Percentiles rank a stretch among this genome's conserved stretches.
These are phyloP conservation scores for Cyphomyrus discorhynchus DNA, from an alignment of 2,113 vertebrate species.

Conservation along the genomic window DNA sequence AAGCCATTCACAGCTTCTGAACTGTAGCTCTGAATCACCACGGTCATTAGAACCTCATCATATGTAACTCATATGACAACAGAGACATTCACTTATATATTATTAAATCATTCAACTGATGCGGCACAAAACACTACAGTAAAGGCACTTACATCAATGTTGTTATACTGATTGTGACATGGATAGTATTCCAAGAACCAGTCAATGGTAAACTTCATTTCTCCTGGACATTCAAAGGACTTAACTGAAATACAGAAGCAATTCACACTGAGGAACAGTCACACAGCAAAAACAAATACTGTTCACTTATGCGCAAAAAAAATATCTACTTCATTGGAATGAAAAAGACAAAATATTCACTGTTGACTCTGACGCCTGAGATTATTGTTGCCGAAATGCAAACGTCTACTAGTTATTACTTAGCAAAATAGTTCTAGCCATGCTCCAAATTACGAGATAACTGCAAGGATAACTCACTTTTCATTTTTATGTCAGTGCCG, in stretches of 20 bases:
- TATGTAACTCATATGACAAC: background rate
- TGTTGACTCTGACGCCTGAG: background rate
- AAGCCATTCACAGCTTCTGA: background rate
- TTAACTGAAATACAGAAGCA: slow-evolving; percentile 53
- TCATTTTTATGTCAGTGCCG: slow-evolving; percentile 68
- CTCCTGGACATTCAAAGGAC: slow-evolving; percentile 57
- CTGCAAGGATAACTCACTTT: slow-evolving; percentile 56
- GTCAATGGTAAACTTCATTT: slow-evolving; percentile 58
- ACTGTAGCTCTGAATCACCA: background rate
- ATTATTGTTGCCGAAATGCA: background rate
- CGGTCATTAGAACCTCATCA: background rate
- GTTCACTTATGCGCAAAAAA: background rate
- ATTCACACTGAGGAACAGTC: background rate
- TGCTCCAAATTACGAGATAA: background rate
- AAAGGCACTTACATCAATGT: slow-evolving; percentile 67
- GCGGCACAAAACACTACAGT: background rate
- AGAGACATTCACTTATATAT: background rate
- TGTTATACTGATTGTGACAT: slow-evolving; percentile 71
- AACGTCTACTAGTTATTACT: background rate
- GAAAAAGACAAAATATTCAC: background rate
- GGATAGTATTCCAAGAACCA: slow-evolving; percentile 74
- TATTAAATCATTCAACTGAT: background rate
- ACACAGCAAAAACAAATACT: background rate
- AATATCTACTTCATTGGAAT: background rate
- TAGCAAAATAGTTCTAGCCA: background rate